Conservation (phyloP, 2,888 invertebrate genomes). For the Tetranychus truncatus region DNA sequence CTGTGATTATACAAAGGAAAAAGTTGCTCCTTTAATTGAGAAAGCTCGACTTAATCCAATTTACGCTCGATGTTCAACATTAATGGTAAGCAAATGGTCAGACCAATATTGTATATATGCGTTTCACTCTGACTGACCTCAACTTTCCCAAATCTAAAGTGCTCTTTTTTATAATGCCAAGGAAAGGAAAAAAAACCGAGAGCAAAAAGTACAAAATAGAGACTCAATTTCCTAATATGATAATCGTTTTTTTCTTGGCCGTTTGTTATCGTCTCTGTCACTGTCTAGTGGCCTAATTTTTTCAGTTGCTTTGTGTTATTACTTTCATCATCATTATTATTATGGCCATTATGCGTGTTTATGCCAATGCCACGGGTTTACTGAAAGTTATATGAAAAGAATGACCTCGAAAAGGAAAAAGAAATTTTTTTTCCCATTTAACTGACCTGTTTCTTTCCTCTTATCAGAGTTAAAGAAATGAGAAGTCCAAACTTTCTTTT, state of each 20-base stretch:
- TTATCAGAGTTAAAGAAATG: too few relatives aligned
- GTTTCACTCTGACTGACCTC: background rate
- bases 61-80: conserved; percentile 65
- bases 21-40: conserved; percentile 66
- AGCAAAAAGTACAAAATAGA: too few relatives aligned
- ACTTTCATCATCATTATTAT: background rate
- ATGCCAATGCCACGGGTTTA: background rate
- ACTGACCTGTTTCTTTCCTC: background rate
- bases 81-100: conserved; percentile 50
- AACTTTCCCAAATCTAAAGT: background rate
- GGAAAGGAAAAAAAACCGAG: too few relatives aligned
- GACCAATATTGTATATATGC: background rate
- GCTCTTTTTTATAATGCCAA: too few relatives aligned
- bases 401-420: background rate
- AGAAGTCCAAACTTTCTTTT: too few relatives aligned
- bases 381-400: background rate
- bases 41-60: conserved; percentile 68
- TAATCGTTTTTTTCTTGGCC: background rate
- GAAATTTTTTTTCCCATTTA: background rate
- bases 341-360: background rate
- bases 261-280: background rate
- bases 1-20: conserved; percentile 85
- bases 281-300: conserved; percentile 1
- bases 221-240: too few relatives aligned
- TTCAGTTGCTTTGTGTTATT: background rate